Conservation (phyloP, 2,797 vertebrate genomes). For the Margarornis squamiger region DNA sequence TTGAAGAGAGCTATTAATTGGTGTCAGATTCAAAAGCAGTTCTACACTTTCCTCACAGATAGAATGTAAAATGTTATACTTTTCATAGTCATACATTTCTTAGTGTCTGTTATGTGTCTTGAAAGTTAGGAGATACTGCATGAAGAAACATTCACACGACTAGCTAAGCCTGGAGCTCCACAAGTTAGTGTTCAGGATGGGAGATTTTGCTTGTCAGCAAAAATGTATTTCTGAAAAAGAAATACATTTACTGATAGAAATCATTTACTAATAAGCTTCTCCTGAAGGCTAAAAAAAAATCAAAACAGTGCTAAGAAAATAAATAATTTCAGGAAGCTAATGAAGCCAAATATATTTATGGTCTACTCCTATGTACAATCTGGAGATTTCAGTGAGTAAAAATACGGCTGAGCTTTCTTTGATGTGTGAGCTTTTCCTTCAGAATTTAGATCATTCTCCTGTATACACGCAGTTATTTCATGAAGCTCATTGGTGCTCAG, state of each 20-base stretch:
- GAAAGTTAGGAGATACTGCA: not conserved
- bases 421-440: not conserved
- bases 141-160: not conserved
- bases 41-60: not conserved
- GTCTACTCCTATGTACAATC: not conserved
- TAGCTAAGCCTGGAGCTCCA: not conserved
- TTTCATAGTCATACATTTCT: slow-evolving; percentile 32
- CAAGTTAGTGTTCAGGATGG: not conserved
- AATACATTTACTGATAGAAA: not conserved
- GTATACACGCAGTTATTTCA: not conserved
- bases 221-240: not conserved
- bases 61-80: slow-evolving; percentile 16
- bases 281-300: not conserved
- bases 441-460: not conserved
- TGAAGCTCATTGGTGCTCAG: not conserved
- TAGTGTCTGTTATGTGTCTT: not conserved
- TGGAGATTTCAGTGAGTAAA: not conserved
- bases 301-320: not conserved
- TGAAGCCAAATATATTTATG: not conserved
- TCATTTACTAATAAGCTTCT: not conserved
- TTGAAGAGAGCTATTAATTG: slow-evolving; percentile 8
- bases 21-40: slow-evolving; percentile 33
- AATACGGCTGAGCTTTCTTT: not conserved
- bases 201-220: not conserved
- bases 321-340: not conserved